A percentile compares a stretch with the other conserved stretches of the same genome.
Evolutionary conservation across 1,140 invertebrate genomes (phyloP).

Genomic region (Orussus abietinus): DNA sequence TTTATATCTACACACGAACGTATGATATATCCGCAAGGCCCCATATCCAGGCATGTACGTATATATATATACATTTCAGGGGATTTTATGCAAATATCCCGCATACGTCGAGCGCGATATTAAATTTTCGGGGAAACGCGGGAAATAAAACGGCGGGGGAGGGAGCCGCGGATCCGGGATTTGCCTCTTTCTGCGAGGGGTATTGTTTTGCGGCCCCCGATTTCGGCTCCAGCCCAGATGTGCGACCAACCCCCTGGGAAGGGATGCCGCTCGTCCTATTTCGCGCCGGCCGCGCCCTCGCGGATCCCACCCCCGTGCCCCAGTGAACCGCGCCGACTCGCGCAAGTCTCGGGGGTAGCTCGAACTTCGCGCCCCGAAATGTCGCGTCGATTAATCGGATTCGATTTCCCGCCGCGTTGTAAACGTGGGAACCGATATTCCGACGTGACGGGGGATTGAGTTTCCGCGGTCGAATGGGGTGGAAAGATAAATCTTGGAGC

Average conservation of each 20-base stretch:
- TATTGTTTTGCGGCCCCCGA: slow-evolving; percentile 21
- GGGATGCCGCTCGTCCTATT: not conserved
- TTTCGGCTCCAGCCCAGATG: slow-evolving; percentile 10
- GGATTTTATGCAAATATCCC: slow-evolving; percentile 21
- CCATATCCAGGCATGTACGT: no score
- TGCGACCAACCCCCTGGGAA: slow-evolving; percentile 11
- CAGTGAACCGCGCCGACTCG: slow-evolving; percentile 7
- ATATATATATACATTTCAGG: no score
- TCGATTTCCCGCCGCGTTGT: no score
- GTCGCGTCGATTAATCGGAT: no score
- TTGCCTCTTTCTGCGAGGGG: slow-evolving; percentile 15
- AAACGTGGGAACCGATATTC: no score
- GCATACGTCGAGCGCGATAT: slow-evolving; percentile 21
- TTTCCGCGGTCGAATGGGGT: no score
- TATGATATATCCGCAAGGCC: no score
- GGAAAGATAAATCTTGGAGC: no score
- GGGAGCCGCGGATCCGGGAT: slow-evolving; percentile 12
- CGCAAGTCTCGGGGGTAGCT: no score
- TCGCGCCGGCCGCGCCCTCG: not conserved
- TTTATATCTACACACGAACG: no score
- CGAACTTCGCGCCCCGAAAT: no score
- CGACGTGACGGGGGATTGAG: no score
- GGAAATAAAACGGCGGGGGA: slow-evolving; percentile 27
- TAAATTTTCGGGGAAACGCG: slow-evolving; percentile 24
- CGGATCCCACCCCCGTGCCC: slow-evolving; percentile 8